These are phyloP conservation scores for Pangasianodon gigas DNA, from an alignment of 2,113 vertebrate species.

Conservation along the genomic window DNA sequence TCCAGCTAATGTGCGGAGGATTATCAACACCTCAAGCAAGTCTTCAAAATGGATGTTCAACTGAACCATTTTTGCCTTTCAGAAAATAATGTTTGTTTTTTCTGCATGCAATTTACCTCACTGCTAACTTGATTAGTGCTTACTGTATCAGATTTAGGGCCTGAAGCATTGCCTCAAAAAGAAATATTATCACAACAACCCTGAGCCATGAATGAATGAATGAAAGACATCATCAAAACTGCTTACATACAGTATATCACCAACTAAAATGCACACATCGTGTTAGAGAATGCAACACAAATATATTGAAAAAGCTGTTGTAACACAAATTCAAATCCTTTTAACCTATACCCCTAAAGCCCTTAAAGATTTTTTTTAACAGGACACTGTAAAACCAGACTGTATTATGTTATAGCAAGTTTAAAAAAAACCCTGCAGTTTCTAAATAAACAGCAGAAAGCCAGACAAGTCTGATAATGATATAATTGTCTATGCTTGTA, in stretches of 20 bases:
- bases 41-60: background rate
- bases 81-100: background rate
- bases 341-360: background rate
- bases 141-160: background rate
- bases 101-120: background rate
- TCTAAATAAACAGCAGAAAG: slow-evolving; percentile 8
- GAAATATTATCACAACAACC: background rate
- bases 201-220: background rate
- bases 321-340: background rate
- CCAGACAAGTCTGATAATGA: background rate
- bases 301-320: background rate
- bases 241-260: background rate
- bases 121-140: background rate
- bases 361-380: background rate
- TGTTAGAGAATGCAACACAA: background rate
- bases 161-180: background rate
- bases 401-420: background rate
- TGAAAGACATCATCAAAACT: background rate
- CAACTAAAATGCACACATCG: background rate
- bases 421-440: background rate
- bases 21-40: background rate
- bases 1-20: background rate
- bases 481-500: background rate
- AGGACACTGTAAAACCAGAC: background rate
- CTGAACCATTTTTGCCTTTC: background rate